phyloP scores from a whole-genome alignment of 1,140 invertebrate species.

The Drusus annulatus region DNA sequence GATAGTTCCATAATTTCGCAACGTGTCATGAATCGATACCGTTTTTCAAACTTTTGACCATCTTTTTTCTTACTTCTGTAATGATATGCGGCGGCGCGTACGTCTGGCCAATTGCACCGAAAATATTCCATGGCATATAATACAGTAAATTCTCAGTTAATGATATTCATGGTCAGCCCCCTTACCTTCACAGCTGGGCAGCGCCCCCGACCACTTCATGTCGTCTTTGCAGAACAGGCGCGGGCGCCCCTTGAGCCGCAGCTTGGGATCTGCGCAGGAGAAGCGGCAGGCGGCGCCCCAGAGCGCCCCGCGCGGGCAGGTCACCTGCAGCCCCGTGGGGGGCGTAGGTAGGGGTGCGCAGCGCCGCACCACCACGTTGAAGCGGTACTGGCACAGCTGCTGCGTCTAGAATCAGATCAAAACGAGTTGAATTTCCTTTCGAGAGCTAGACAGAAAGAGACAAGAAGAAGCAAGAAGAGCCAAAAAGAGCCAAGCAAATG shows the following conservation, averaged over 20 bases:
- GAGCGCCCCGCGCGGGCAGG: constrained; percentile 34
- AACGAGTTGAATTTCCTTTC: too few species aligned
- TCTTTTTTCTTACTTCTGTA: too few species aligned
- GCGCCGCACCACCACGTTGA: constrained; percentile 52
- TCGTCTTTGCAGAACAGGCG: constrained; percentile 47
- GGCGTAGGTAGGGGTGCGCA: constrained; percentile 19
- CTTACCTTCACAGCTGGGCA: constrained; percentile 52
- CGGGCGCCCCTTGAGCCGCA: constrained; percentile 20
- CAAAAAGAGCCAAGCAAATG: too few species aligned
- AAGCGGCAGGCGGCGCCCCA: constrained; percentile 52
- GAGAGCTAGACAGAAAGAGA: too few species aligned
- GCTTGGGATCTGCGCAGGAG: constrained; percentile 14
- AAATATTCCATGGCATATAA: too few species aligned
- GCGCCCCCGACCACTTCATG: constrained; percentile 43
- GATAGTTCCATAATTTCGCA: too few species aligned
- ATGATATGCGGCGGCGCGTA: too few species aligned
- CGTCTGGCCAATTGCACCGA: too few species aligned
- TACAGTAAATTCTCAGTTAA: too few species aligned
- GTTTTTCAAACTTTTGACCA: too few species aligned
- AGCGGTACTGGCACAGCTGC: constrained; percentile 51
- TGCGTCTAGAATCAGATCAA: constrained; percentile 41
- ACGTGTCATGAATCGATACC: too few species aligned
- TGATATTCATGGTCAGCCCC: background rate
- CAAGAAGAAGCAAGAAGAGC: too few species aligned
- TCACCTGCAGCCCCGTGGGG: constrained; percentile 7